These are phyloP conservation scores for Muschampia plurimacula DNA, from an alignment of 2,888 invertebrate species.

Conservation along the genomic window DNA sequence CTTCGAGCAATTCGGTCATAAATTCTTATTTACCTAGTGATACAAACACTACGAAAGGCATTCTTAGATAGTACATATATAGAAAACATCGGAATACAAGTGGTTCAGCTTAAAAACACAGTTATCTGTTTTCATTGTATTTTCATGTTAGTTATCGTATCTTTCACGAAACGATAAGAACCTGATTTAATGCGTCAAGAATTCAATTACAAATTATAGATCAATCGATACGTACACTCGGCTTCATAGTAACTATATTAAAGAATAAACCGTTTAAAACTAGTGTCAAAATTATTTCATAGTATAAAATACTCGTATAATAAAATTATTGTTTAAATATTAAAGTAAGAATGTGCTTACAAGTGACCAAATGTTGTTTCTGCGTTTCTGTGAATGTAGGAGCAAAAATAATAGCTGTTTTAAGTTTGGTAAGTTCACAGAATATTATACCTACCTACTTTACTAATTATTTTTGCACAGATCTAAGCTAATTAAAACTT, in stretches of 20 bases:
- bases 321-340: not conserved
- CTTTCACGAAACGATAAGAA: not conserved
- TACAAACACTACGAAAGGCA: not conserved
- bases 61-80: not conserved
- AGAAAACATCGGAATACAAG: not conserved
- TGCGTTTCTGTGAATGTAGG: not conserved
- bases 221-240: not conserved
- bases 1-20: no score
- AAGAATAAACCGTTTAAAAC: no score
- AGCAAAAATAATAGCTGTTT: not conserved
- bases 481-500: no score
- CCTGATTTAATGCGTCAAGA: not conserved
- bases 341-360: not conserved
- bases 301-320: not conserved
- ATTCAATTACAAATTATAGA: conserved; percentile 6
- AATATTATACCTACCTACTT: not conserved
- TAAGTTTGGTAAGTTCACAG: not conserved
- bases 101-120: not conserved
- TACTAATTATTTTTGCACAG: no score
- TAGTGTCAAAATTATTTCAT: no score
- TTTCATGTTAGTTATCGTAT: conserved; percentile 1
- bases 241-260: not conserved
- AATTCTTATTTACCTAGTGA: no score
- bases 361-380: not conserved
- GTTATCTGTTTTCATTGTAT: conserved; percentile 6